A percentile compares a stretch with the other conserved stretches of the same genome.
These are phyloP conservation scores for Epiblema foenella DNA, from an alignment of 2,888 invertebrate genomes.

Conservation along the genomic window DNA sequence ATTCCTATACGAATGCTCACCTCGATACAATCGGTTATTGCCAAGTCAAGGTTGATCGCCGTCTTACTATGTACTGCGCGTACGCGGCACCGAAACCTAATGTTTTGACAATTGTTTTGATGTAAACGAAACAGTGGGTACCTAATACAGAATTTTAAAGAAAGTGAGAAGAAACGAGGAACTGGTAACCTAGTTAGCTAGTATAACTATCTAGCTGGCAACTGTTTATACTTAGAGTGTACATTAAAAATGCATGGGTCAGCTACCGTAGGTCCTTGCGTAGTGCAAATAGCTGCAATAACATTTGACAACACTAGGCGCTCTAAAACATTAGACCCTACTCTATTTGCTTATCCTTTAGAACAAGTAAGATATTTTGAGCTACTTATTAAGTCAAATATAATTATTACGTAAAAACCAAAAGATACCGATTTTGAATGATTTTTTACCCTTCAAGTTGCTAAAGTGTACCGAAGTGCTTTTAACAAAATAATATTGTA, in stretches of 20 bases:
- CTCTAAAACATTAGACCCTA: no score
- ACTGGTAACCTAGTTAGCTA: slow-evolving; percentile 23
- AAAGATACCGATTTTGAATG: not conserved
- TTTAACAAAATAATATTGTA: not conserved
- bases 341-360: no score
- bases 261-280: no score
- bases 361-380: no score
- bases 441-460: not conserved
- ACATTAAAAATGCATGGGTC: no score
- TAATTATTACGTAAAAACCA: no score
- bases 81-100: slow-evolving; percentile 61
- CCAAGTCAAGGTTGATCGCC: slow-evolving; percentile 62
- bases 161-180: slow-evolving; percentile 32
- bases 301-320: not conserved
- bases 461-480: no score
- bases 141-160: slow-evolving; percentile 29
- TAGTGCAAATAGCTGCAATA: not conserved
- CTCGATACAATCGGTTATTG: slow-evolving; percentile 50
- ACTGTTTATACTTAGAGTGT: not conserved
- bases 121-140: slow-evolving; percentile 52
- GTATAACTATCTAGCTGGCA: not conserved
- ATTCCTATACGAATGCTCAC: slow-evolving; percentile 14
- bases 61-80: slow-evolving; percentile 61
- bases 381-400: no score
- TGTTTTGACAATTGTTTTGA: slow-evolving; percentile 49